Percentiles rank a stretch among this genome's conserved stretches.
Evolutionary conservation across 2,113 vertebrate species (phyloP).

Genomic region (Struthidea cinerea): DNA sequence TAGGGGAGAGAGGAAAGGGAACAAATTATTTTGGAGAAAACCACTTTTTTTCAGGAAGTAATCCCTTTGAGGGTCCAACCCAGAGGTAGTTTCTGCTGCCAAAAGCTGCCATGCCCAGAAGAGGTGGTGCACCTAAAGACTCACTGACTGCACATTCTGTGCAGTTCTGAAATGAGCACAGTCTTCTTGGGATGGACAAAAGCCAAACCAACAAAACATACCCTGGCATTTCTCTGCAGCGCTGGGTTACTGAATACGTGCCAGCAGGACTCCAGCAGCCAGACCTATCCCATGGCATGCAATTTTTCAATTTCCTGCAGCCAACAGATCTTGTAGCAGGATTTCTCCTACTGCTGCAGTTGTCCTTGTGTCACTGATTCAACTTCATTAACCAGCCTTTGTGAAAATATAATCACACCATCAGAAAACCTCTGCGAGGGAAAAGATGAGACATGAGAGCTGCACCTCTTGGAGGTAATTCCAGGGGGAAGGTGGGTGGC

Average conservation of each 20-base stretch:
- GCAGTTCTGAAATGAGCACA: background rate
- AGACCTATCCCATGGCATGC: background rate
- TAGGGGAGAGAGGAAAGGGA: background rate
- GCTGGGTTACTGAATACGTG: background rate
- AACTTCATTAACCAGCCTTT: background rate
- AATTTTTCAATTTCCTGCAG: background rate
- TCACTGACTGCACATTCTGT: background rate
- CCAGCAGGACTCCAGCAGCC: background rate
- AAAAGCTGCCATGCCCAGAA: background rate
- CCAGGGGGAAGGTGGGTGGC: background rate
- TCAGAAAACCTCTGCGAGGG: background rate
- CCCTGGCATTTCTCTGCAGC: background rate
- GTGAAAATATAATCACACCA: background rate
- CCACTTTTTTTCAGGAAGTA: background rate
- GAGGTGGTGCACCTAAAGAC: background rate
- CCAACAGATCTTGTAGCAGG: background rate
- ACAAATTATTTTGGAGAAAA: conserved; percentile 9
- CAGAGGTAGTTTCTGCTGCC: background rate
- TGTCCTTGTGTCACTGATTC: background rate
- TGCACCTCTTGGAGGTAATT: background rate
- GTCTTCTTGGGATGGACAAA: background rate
- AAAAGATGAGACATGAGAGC: background rate
- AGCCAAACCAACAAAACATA: conserved; percentile 21
- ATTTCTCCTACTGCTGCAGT: background rate
- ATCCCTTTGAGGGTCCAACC: background rate